Evolutionary conservation across 2,797 vertebrate genomes (phyloP).

Genomic region (Oreochromis grahami): DNA sequence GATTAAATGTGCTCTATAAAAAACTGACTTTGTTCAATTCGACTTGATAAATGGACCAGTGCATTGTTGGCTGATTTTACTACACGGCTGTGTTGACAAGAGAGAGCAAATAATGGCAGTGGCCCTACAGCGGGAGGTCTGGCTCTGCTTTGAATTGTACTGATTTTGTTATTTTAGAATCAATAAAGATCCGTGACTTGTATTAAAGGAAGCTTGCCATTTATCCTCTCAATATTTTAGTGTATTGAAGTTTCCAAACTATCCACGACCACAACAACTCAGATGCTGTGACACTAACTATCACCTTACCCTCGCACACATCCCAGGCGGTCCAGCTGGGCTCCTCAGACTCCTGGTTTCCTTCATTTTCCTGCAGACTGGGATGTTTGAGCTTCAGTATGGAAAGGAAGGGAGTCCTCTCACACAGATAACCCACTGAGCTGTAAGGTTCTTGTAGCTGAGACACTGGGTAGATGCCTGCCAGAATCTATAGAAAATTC

Average conservation of each 20-base stretch:
- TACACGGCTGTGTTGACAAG: background rate
- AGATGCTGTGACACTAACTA: background rate
- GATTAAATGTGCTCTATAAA: background rate
- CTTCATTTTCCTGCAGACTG: conserved; percentile 24
- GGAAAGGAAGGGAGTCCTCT: conserved; percentile 76
- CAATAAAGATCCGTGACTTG: background rate
- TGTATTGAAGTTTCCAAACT: background rate
- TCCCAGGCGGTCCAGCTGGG: conserved; percentile 89
- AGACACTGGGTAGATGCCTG: conserved; percentile 89
- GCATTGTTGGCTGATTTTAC: background rate
- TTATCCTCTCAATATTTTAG: background rate
- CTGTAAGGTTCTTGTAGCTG: conserved; percentile 94
- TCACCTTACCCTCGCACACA: conserved; percentile 84
- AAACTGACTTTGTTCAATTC: background rate
- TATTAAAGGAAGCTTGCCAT: background rate
- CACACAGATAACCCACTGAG: conserved; percentile 87
- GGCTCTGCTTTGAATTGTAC: background rate
- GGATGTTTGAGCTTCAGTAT: conserved; percentile 85
- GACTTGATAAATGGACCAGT: background rate
- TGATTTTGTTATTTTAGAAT: background rate
- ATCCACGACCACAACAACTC: background rate
- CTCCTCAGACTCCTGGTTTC: conserved; percentile 37
- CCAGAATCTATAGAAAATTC: conserved; percentile 76
- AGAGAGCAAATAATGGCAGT: background rate
- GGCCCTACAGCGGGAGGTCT: background rate